A percentile compares a stretch with the other conserved stretches of the same genome.
Evolutionary conservation across 2,797 vertebrate genomes (phyloP).

Genomic region (Platyrinchus mystaceus): DNA sequence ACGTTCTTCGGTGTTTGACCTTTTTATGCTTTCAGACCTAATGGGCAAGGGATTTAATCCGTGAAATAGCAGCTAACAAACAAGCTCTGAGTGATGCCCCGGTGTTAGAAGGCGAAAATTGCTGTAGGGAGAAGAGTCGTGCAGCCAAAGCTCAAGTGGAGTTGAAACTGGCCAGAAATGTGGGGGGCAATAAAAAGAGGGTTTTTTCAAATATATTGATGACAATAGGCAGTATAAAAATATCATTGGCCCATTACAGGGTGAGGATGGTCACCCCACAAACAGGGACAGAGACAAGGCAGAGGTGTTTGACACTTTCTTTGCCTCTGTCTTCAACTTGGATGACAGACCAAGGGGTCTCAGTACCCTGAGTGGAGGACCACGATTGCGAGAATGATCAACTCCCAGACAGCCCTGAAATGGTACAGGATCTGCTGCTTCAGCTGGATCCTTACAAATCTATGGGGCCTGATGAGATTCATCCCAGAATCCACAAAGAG

Average conservation of each 20-base stretch:
- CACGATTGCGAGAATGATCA: not conserved
- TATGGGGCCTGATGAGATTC: not conserved
- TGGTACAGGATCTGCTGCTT: not conserved
- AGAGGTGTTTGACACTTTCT: not conserved
- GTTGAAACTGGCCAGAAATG: not conserved
- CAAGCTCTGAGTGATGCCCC: rapidly evolving
- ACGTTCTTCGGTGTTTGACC: rapidly evolving
- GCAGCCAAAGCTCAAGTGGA: not conserved
- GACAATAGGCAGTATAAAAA: not conserved
- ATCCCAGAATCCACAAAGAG: not conserved
- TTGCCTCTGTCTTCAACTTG: not conserved
- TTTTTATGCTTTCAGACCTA: no score
- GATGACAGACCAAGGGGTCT: not conserved
- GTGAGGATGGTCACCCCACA: not conserved
- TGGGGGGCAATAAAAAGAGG: not conserved
- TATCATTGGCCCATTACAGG: not conserved
- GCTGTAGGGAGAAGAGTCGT: not conserved
- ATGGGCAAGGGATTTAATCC: not conserved
- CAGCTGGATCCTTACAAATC: not conserved
- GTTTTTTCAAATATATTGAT: not conserved
- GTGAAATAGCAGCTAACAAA: not conserved
- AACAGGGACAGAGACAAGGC: not conserved
- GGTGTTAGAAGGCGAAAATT: not conserved
- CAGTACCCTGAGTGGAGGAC: no score
- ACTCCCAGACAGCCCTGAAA: not conserved